Evolutionary conservation across 2,113 vertebrate genomes (phyloP), one percentile per base, ranked within the genome.

Genomic region (Myrmecophaga tridactyla): DNA sequence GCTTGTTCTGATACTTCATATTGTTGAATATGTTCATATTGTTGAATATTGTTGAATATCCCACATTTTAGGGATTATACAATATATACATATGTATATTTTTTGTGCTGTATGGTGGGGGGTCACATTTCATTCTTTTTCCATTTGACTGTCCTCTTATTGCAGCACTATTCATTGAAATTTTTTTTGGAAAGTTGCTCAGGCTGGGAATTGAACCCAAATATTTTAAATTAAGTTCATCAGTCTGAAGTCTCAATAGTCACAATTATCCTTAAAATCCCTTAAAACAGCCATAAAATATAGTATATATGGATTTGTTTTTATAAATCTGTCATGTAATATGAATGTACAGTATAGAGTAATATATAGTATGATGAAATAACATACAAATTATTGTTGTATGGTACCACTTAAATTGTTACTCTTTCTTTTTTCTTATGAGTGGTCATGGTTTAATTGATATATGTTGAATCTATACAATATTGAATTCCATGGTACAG

Each of bases 1-100:
- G n/a, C 65, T 92, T 48, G 9, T 73, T 94, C 85, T 90, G 14
- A 77, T 90, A 14, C 60, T 94, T 56, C 77, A 53, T 60, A 70
- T 92, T 92, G 15, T 56, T 95, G 34, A 85, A n/a, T n/a, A n/a
- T n/a, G n/a, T 94, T 56, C 77, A 53, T 60, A 70, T 92, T 92
- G 15, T 56, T 95, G 34, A 85, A n/a, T n/a, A n/a, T n/a, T n/a
- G n/a, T n/a, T n/a, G n/a, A n/a, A n/a, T n/a, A n/a, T n/a, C n/a
- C 89, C 67, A 89, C 41, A 43, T 92, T 96, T 92, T 92, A n/a
- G 41, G 11, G 31, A 29, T 88, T 73, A 18, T 53, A 34, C 12
- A 76, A 77, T n/a, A n/a, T n/a, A n/a, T n/a, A n/a, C n/a, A n/a
- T n/a, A n/a, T n/a, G n/a, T n/a, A n/a, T n/a, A n/a, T n/a, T n/a